A percentile compares a stretch with the other conserved stretches of the same genome.
Conservation (phyloP, 2,113 vertebrate genomes). For the Saccopteryx bilineata region DNA sequence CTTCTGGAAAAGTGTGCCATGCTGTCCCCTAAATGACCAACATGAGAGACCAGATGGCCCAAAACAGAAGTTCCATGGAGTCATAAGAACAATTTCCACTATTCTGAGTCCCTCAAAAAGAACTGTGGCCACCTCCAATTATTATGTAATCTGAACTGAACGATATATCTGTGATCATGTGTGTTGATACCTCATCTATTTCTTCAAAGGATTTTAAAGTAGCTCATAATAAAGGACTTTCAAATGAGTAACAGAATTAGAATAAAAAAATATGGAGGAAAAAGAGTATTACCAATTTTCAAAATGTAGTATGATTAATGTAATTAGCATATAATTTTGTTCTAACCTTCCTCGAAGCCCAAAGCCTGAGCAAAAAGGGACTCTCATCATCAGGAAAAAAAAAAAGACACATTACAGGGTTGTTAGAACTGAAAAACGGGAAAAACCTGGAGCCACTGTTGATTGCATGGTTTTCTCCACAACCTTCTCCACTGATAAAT, state of each 20-base stretch:
- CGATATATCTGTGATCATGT: neutral
- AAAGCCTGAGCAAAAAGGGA: neutral
- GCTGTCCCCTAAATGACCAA: constrained; percentile 38
- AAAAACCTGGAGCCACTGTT: neutral
- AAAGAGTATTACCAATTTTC: neutral
- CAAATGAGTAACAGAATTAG: constrained; percentile 17
- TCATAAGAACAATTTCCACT: neutral
- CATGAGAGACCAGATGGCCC: neutral
- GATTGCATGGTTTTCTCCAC: neutral
- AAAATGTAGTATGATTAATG: neutral
- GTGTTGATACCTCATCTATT: constrained; percentile 5
- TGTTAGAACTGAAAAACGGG: neutral
- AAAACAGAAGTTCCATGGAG: neutral
- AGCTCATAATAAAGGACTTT: neutral
- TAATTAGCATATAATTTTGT: constrained; percentile 23
- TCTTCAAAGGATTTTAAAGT: constrained; percentile 47
- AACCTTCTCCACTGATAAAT: neutral
- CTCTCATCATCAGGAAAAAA: neutral
- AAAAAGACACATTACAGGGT: too few species aligned
- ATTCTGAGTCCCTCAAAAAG: constrained; percentile 2
- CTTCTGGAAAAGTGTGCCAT: constrained; percentile 20
- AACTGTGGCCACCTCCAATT: neutral
- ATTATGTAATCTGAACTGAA: neutral
- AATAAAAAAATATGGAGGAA: neutral
- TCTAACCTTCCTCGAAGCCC: constrained; percentile 20